phyloP scores from a whole-genome alignment of 2,888 invertebrate genomes.

The Nymphalis c-album region DNA sequence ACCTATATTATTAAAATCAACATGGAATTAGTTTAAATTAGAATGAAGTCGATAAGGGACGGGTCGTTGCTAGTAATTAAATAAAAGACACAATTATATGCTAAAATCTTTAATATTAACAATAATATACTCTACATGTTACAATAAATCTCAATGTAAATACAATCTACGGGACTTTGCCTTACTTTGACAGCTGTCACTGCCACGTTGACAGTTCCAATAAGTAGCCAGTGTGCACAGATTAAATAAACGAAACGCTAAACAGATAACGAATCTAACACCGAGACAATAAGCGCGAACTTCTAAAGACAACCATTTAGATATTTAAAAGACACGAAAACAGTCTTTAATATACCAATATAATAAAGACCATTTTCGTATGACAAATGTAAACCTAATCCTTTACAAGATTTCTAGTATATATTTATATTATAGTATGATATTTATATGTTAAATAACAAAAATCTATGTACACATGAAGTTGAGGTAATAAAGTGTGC shows the following conservation, averaged over 20 bases:
- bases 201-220: slow-evolving; percentile 37
- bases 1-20: too few species aligned
- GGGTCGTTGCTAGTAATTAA: slow-evolving; percentile 41
- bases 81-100: slow-evolving; percentile 60
- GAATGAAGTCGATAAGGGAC: not conserved
- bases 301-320: slow-evolving; percentile 34
- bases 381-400: slow-evolving; percentile 30
- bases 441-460: slow-evolving; percentile 6
- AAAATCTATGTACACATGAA: slow-evolving; percentile 3
- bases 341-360: not conserved
- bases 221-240: slow-evolving; percentile 35
- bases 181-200: slow-evolving; percentile 41
- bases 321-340: slow-evolving; percentile 11
- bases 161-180: slow-evolving; percentile 49
- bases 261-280: slow-evolving; percentile 32
- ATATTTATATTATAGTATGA: slow-evolving; percentile 3
- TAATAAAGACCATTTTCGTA: slow-evolving; percentile 8
- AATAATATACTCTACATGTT: slow-evolving; percentile 78
- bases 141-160: slow-evolving; percentile 73
- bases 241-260: slow-evolving; percentile 29
- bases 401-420: slow-evolving; percentile 10
- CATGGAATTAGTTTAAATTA: too few species aligned
- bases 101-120: slow-evolving; percentile 81
- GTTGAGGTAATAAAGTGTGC: slow-evolving; percentile 12
- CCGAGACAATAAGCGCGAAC: slow-evolving; percentile 33